Evolutionary conservation across 1,140 invertebrate species (phyloP), one percentile per base, ranked within the genome.

Genomic region (Drosophila yakuba): DNA sequence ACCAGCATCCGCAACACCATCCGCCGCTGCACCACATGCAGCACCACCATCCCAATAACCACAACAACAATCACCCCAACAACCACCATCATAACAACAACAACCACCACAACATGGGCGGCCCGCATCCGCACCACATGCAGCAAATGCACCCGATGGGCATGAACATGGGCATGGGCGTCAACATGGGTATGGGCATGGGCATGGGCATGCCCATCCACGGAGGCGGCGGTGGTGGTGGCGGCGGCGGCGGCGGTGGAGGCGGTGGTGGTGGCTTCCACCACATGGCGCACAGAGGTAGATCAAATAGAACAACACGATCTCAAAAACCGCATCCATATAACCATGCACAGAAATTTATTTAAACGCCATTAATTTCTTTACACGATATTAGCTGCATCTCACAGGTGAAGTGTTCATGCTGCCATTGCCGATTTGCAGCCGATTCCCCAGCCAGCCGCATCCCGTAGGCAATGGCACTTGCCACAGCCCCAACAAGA

Each of bases 241-340:
- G 64, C 2, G 71, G 52, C 4, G 58, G 63, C 23, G 28, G 32
- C 12, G 60, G 63, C n/a, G 67, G 66, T 10, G 68, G 73, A 23
- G 69, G 56, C 17, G 56, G 17, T 60, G 67, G 63, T 50, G 74
- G 80, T 64, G 71, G 74, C 60, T 90, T 88, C 59, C 90, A 92
- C 74, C 91, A 91, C 63, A 90, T 92, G 84, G 91, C 91, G 80
- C 90, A 92, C 62, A 91, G 91, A 92, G 91, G 91, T 92, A 92
- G 91, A 92, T 91, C 86, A 86, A 88, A 86, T 73, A 80, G 83
- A 86, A 71, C 77, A 75, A 82, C 82, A 78, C 91, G 90, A 88
- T 91, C 91, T 86, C 88, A 92, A 85, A 92, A 92, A 89, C 74
- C 80, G 78, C 90, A 92, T 91, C 91, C 91, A 74, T 92, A 92